Evolutionary conservation across 2,113 vertebrate genomes (phyloP).

Genomic region (Saccopteryx bilineata): DNA sequence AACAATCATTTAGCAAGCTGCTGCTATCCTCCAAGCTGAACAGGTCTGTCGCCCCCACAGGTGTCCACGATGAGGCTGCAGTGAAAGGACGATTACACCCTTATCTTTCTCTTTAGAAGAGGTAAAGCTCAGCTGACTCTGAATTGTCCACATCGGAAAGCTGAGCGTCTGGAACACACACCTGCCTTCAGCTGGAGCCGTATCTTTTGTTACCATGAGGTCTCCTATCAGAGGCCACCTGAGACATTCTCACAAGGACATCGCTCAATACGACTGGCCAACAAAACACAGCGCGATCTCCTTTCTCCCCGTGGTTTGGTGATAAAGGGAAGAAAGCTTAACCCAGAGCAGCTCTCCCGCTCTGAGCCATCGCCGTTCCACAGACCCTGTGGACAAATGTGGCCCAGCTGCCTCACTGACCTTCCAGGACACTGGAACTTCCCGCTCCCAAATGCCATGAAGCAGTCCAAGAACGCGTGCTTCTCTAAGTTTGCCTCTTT

Average conservation of each 20-base stretch:
- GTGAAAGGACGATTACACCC: not conserved
- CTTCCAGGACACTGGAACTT: slow-evolving; percentile 94
- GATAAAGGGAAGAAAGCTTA: slow-evolving; percentile 58
- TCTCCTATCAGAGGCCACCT: slow-evolving; percentile 45
- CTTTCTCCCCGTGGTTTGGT: slow-evolving; percentile 12
- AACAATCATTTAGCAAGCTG: not conserved
- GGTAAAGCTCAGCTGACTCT: not conserved
- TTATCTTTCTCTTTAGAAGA: not conserved
- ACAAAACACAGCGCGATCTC: not conserved
- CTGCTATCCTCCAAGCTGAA: not conserved
- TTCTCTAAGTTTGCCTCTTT: slow-evolving; percentile 94
- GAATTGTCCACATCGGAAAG: not conserved
- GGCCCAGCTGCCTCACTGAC: slow-evolving; percentile 89
- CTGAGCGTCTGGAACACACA: not conserved
- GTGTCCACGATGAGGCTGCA: not conserved
- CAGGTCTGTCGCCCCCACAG: not conserved
- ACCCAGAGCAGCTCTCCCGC: not conserved
- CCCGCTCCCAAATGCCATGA: slow-evolving; percentile 92
- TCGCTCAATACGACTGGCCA: not conserved
- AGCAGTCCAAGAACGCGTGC: slow-evolving; percentile 92
- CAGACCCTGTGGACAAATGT: slow-evolving; percentile 80
- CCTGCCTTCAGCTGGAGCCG: slow-evolving; percentile 15
- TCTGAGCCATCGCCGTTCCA: slow-evolving; percentile 59
- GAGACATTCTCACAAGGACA: slow-evolving; percentile 52
- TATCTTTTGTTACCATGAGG: slow-evolving; percentile 25